Evolutionary conservation across 1,140 invertebrate species (phyloP), one percentile per base, ranked within the genome.

Genomic region (Atopsyche davidsoni): DNA sequence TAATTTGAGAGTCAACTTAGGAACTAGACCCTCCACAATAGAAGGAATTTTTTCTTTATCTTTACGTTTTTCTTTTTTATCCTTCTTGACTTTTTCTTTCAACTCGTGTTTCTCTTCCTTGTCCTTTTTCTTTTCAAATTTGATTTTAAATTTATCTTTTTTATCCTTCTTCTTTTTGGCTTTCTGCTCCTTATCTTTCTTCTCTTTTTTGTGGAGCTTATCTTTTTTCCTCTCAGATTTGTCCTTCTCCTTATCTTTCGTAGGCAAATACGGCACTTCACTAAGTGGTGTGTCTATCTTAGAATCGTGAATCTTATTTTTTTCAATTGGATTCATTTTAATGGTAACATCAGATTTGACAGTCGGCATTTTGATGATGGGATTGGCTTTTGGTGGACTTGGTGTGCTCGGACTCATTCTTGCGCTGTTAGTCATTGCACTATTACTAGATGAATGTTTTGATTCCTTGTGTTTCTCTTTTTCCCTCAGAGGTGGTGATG

Each of bases 1-100:
- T 25, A 92, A 66, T 68, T 89, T 91, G 9, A 92, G 70, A 2
- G 87, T 89, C 23, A 91, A 68, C 70, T 90, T 92, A 10, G 87
- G 87, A 22, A 89, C 79, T 17, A 73, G 53, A 35, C 67, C 70
- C 64, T 80, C 79, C 16, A 45, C 60, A 9, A 61, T 41, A 45
- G 32, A 53, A 42, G 36, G 38, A 16, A 38, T 17, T 55, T 83
- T 83, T 43, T 79, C 79, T 55, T 79, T 75, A 36, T 77, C 73
- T 31, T 76, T 68, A 31, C 71, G 55, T 46, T 79, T 72, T 24
- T 79, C 75, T 46, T 76, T 64, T 60, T 73, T 68, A 67, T 78
- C 55, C 69, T 75, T 73, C 53, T 76, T 64, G 68, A 76, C 60
- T 72, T 78, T 65, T 72, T 78, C 51, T 75, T 74, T 63, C 75